These are phyloP conservation scores for Drosophila leonis DNA, from an alignment of 2,888 invertebrate genomes.

Conservation along the genomic window DNA sequence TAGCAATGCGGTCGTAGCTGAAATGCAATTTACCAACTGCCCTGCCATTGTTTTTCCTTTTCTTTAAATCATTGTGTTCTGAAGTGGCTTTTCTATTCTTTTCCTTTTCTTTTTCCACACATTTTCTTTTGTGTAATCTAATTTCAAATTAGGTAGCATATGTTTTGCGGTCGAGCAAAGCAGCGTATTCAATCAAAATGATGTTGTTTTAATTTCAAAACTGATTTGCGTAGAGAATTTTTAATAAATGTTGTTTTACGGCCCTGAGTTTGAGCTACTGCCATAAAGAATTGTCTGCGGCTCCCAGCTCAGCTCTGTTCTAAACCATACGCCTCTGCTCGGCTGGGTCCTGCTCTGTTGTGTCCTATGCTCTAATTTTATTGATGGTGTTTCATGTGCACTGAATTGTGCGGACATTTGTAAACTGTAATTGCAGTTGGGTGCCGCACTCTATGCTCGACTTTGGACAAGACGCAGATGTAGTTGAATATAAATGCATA, in stretches of 20 bases:
- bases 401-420: slow-evolving; percentile 70
- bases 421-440: slow-evolving; percentile 72
- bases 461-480: slow-evolving; percentile 50
- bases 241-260: slow-evolving; percentile 75
- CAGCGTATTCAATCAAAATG: slow-evolving; percentile 78
- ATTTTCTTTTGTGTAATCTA: slow-evolving; percentile 66
- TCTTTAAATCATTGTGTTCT: slow-evolving; percentile 36
- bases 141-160: slow-evolving; percentile 80
- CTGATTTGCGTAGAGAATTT: slow-evolving; percentile 81
- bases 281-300: slow-evolving; percentile 59
- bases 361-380: slow-evolving; percentile 73
- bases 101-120: slow-evolving; percentile 19
- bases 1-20: slow-evolving; percentile 54
- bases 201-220: slow-evolving; percentile 80
- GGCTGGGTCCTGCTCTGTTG: slow-evolving; percentile 10
- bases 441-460: slow-evolving; percentile 43
- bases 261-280: slow-evolving; percentile 23
- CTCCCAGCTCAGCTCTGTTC: slow-evolving; percentile 7
- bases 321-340: background rate
- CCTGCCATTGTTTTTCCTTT: slow-evolving; percentile 54
- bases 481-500: slow-evolving; percentile 61
- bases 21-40: slow-evolving; percentile 77
- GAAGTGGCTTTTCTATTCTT: slow-evolving; percentile 62
- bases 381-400: slow-evolving; percentile 77
- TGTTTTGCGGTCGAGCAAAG: slow-evolving; percentile 61